A percentile compares a stretch with the other conserved stretches of the same genome.
Evolutionary conservation across 2,113 vertebrate genomes (phyloP).

Genomic region (Elgaria multicarinata): DNA sequence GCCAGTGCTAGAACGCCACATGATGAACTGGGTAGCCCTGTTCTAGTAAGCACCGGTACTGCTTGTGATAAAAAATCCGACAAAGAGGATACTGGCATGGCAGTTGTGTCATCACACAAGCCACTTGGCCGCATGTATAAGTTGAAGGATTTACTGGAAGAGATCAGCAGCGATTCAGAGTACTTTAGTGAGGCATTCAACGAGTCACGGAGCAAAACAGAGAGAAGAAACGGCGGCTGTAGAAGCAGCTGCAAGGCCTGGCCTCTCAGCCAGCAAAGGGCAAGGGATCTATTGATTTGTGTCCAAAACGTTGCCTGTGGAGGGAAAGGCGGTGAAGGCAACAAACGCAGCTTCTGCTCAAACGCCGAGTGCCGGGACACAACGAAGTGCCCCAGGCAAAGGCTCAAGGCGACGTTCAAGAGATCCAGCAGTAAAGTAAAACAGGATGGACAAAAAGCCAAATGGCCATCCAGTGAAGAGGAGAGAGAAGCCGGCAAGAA

Average conservation of each 20-base stretch:
- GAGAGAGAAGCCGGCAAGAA: conserved; percentile 52
- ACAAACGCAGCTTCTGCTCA: conserved; percentile 58
- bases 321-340: conserved; percentile 50
- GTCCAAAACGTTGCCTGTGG: conserved; percentile 55
- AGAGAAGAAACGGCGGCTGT: conserved; percentile 54
- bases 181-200: conserved; percentile 67
- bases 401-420: conserved; percentile 47
- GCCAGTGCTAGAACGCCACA: conserved; percentile 6
- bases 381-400: conserved; percentile 46
- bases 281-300: conserved; percentile 50
- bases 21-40: conserved; percentile 36
- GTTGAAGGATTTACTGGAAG: conserved; percentile 75
- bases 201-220: conserved; percentile 34
- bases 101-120: conserved; percentile 32
- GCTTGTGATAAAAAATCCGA: conserved; percentile 22
- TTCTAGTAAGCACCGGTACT: conserved; percentile 45
- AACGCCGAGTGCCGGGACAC: conserved; percentile 45
- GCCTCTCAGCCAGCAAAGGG: not conserved
- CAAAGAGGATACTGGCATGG: conserved; percentile 21
- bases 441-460: conserved; percentile 49
- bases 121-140: conserved; percentile 40
- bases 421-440: conserved; percentile 64
- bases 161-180: conserved; percentile 76
- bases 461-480: conserved; percentile 54
- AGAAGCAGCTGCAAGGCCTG: conserved; percentile 39